These are phyloP conservation scores for Holothuria leucospilota DNA, from an alignment of 53 echinoderm and acorn worm species.

Conservation along the genomic window DNA sequence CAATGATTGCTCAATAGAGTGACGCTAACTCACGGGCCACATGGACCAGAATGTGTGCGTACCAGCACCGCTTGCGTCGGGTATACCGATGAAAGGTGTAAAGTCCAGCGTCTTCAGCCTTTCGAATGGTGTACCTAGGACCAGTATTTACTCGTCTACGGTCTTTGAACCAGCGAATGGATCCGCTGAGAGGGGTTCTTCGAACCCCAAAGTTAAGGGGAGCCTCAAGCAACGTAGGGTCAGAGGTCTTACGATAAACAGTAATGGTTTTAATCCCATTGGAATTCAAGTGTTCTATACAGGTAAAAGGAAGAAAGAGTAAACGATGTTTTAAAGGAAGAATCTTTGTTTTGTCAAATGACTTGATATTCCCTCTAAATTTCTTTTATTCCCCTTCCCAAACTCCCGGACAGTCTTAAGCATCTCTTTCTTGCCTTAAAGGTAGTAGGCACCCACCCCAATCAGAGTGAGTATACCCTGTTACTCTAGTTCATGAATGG, in stretches of 20 bases:
- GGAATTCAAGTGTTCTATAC: not conserved
- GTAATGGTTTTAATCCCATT: slow-evolving; percentile 4
- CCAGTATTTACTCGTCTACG: not conserved
- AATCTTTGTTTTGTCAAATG: too few species aligned
- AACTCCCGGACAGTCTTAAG: too few species aligned
- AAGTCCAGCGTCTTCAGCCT: not conserved
- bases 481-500: too few species aligned
- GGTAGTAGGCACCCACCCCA: too few species aligned
- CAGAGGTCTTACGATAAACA: not conserved
- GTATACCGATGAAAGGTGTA: not conserved
- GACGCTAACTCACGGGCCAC: not conserved
- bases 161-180: slow-evolving; percentile 3
- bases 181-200: not conserved
- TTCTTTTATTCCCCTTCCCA: too few species aligned
- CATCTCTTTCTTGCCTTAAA: too few species aligned
- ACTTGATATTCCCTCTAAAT: too few species aligned
- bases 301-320: not conserved
- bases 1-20: too few species aligned
- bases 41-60: not conserved
- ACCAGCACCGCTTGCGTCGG: not conserved
- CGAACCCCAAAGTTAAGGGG: not conserved
- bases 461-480: too few species aligned
- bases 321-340: too few species aligned
- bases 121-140: not conserved
- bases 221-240: not conserved